Conservation (phyloP, 2,113 vertebrate species). For the Ciconia boyciana region DNA sequence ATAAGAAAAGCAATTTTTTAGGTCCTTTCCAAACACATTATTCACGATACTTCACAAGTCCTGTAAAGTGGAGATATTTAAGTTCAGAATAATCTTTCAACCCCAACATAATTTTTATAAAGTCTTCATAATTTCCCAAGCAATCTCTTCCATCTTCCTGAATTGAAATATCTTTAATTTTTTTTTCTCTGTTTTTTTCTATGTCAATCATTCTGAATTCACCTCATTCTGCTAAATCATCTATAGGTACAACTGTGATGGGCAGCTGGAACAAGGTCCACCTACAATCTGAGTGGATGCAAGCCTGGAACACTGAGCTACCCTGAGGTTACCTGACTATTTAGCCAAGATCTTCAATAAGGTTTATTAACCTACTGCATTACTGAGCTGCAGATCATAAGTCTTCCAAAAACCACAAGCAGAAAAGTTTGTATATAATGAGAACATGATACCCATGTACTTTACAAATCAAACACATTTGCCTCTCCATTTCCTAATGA, state of each 20-base stretch:
- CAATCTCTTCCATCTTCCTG: not conserved
- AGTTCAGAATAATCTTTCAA: not conserved
- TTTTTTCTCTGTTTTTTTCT: not conserved
- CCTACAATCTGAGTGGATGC: not conserved
- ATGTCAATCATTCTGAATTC: not conserved
- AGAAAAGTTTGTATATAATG: not conserved
- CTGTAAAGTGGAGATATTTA: not conserved
- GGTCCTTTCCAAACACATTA: not conserved
- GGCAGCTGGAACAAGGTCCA: not conserved
- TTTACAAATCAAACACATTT: not conserved
- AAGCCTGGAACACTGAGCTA: not conserved
- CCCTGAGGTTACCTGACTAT: not conserved
- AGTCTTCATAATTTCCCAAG: not conserved
- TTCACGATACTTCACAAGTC: not conserved
- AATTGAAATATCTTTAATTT: not conserved
- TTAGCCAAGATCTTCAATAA: not conserved
- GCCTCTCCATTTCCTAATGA: not conserved
- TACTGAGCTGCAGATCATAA: not conserved
- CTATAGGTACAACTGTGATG: not conserved
- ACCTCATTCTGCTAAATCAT: not conserved
- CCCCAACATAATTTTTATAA: not conserved
- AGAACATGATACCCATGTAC: not conserved
- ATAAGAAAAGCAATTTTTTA: not conserved
- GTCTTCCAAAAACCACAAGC: not conserved
- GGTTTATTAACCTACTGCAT: not conserved